Conservation (phyloP, 2,797 vertebrate genomes). For the Lutjanus campechanus region DNA sequence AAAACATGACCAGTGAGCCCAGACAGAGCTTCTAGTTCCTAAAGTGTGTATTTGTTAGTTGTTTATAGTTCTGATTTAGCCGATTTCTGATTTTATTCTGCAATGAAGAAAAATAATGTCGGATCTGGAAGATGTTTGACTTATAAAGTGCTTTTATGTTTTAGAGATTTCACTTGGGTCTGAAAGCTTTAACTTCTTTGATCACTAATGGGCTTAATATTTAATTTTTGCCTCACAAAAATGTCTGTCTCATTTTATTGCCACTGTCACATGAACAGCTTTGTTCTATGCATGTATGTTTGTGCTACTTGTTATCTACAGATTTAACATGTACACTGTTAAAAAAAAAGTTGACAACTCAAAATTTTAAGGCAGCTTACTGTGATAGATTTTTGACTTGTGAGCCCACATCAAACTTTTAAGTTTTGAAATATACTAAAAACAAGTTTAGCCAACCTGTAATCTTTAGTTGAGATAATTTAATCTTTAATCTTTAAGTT, state of each 20-base stretch:
- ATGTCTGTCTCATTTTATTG: slow-evolving; percentile 37
- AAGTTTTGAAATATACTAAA: too few species aligned
- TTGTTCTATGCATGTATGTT: slow-evolving; percentile 30
- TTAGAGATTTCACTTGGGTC: slow-evolving; percentile 75
- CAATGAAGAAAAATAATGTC: not conserved
- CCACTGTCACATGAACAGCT: not conserved
- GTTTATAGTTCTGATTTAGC: not conserved
- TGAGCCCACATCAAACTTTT: too few species aligned
- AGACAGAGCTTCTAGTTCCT: not conserved
- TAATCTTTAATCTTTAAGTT: too few species aligned
- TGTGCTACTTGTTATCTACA: slow-evolving; percentile 9
- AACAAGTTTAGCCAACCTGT: too few species aligned
- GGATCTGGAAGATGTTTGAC: not conserved
- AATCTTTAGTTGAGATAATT: too few species aligned
- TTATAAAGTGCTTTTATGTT: not conserved
- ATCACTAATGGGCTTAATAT: slow-evolving; percentile 47
- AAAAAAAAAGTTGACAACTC: too few species aligned
- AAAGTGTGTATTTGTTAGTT: not conserved
- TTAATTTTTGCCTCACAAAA: slow-evolving; percentile 28
- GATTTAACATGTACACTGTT: not conserved
- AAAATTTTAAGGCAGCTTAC: too few species aligned
- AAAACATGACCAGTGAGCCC: not conserved
- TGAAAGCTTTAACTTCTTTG: slow-evolving; percentile 26
- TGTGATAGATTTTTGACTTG: too few species aligned
- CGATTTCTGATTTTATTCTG: slow-evolving; percentile 6